phyloP scores from a whole-genome alignment of 2,113 vertebrate genomes.

The Nyctibius bracteatus region DNA sequence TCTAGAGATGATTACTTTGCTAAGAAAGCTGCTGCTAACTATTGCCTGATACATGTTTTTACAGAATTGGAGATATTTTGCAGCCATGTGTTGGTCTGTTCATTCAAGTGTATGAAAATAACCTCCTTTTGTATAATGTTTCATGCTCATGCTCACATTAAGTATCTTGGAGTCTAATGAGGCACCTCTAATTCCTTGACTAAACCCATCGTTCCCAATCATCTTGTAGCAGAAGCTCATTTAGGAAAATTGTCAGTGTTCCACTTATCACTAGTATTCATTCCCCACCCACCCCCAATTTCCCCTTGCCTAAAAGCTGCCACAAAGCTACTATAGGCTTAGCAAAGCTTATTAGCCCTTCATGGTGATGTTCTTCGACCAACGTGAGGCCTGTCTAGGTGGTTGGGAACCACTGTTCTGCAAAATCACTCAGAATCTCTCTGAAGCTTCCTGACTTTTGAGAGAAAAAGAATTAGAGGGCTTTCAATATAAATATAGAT shows the following conservation, averaged over 20 bases:
- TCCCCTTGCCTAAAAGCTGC: background rate
- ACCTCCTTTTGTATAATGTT: background rate
- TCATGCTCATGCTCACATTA: accelerated
- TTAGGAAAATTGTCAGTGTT: background rate
- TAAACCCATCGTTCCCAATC: background rate
- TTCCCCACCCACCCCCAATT: background rate
- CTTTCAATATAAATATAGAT: background rate
- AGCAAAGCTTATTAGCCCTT: background rate
- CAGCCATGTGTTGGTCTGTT: background rate
- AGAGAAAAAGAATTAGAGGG: background rate
- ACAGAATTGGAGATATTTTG: background rate
- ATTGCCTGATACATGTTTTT: background rate
- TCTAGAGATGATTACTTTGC: background rate
- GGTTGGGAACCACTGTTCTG: background rate
- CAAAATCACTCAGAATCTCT: background rate
- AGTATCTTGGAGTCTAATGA: background rate
- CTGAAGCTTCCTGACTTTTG: background rate
- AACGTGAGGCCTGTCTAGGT: background rate
- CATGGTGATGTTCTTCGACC: background rate
- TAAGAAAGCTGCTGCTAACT: background rate
- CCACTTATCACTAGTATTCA: background rate
- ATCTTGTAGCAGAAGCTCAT: background rate
- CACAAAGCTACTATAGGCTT: background rate
- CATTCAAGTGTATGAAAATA: background rate
- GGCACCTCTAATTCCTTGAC: background rate